A percentile compares a stretch with the other conserved stretches of the same genome.
These are phyloP conservation scores for Diplazon laetatorius DNA, from an alignment of 2,888 invertebrate species.

Conservation along the genomic window DNA sequence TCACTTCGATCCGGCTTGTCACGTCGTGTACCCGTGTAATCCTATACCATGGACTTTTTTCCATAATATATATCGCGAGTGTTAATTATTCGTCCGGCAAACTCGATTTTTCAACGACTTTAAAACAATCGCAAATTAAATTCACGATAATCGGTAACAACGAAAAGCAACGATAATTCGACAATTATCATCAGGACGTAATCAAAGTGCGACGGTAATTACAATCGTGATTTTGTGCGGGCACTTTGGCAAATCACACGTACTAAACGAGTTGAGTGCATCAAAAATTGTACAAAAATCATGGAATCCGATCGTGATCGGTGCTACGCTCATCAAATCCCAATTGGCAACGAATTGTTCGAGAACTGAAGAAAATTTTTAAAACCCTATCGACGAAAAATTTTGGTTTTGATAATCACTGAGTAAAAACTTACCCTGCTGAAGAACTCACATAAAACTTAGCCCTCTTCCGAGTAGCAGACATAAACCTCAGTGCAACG, in stretches of 20 bases:
- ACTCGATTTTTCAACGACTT: neutral
- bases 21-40: neutral
- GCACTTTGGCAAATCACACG: constrained; percentile 30
- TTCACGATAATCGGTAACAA: neutral
- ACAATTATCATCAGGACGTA: constrained; percentile 15
- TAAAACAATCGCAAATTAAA: neutral
- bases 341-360: neutral
- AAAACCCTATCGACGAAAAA: neutral
- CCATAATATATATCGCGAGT: neutral
- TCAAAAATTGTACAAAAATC: constrained; percentile 58
- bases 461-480: too few relatives aligned
- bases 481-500: too few relatives aligned
- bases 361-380: neutral
- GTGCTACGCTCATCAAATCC: neutral
- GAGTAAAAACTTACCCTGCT: too few relatives aligned
- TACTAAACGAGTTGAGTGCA: constrained; percentile 42
- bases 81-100: neutral
- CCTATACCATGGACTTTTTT: neutral
- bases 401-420: too few relatives aligned
- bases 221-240: constrained; percentile 70
- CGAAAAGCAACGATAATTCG: constrained; percentile 26
- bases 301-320: constrained; percentile 64
- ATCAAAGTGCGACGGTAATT: constrained; percentile 6
- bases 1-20: neutral
- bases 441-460: neutral